Conservation (phyloP, 2,113 vertebrate species). For the Salvator merianae region DNA sequence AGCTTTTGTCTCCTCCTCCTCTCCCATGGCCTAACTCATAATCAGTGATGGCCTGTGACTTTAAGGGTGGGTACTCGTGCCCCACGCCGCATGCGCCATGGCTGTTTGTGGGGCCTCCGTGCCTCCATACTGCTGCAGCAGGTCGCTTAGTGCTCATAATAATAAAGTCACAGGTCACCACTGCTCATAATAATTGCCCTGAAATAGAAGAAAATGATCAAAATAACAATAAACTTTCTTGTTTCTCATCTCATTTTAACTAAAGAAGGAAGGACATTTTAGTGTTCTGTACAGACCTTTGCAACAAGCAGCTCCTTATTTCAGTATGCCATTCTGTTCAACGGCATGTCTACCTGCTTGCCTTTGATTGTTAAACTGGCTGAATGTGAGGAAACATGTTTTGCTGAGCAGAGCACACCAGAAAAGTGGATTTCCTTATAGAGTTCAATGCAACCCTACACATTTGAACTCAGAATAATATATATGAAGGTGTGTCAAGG, state of each 20-base stretch:
- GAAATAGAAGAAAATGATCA: neutral
- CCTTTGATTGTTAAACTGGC: neutral
- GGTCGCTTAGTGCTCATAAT: too few relatives aligned
- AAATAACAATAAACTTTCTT: neutral
- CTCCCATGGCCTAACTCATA: neutral
- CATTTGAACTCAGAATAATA: neutral
- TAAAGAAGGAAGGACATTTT: neutral
- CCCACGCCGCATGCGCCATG: too few relatives aligned
- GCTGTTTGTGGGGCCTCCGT: too few relatives aligned
- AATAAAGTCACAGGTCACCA: too few relatives aligned
- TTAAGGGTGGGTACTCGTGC: too few relatives aligned
- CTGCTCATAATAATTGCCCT: neutral
- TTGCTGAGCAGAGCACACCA: neutral
- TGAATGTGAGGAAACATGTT: neutral
- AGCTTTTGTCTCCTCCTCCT: too few relatives aligned
- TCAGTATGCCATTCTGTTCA: neutral
- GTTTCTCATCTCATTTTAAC: neutral
- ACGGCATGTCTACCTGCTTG: neutral
- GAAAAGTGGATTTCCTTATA: neutral
- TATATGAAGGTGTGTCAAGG: neutral
- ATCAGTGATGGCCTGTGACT: too few relatives aligned
- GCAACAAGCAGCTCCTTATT: neutral
- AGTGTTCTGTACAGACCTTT: neutral
- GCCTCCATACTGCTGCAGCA: too few relatives aligned
- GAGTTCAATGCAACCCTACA: neutral